Base-by-base conservation (phyloP, 2,888 invertebrate species). In the Andrena minutula region DNA sequence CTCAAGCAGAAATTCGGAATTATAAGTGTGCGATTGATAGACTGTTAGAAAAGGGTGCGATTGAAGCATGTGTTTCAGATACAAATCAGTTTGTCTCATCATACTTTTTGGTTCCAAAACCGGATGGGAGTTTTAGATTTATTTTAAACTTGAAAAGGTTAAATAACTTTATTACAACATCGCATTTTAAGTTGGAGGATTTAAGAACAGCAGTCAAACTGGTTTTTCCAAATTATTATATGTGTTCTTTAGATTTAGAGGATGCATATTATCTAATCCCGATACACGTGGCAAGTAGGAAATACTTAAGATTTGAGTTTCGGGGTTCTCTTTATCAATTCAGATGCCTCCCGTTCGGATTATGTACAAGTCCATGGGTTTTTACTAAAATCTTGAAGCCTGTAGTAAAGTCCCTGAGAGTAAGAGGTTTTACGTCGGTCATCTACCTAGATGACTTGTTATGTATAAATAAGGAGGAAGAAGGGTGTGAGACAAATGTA, bases 341-440 rank as follows among this genome's bases (percentile, higher is more conserved):
- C 20, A 71, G 32, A 1, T 85, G 85, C 49, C 53, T 89, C 3
- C 85, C 87, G 6, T 1, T 87, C 53, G 85, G 85, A 0, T 47
- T 88, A 0, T 79, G 63, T 51, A 60, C 82, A 7, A 68, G 83
- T 60, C 80, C 83, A 1, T 84, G 20, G 32, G 12, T 83, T 0
- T 85, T 83, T 41, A 84, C 87, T 2, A 88, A 88, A 20, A 51
- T 84, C 8, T 10, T 84, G 56, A 86, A 85, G 3, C 82, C 82
- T 26, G 77, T 86, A 1, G n/a, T 60, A 4, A 56, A 60, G n/a
- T 16, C 4, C 0, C 35, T 70, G 16, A 58, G 70, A 12, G 0
- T 41, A 6, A 41, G 28, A n/a, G 32, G 32, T 1, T n/a, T 60
- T 12, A 10, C 41, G 0, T 60, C 28, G 6, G 47, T 70, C 7